Evolutionary conservation across 2,797 vertebrate species (phyloP), one percentile per base, ranked within the genome.

Genomic region (Sebastes kiyomatsui): DNA sequence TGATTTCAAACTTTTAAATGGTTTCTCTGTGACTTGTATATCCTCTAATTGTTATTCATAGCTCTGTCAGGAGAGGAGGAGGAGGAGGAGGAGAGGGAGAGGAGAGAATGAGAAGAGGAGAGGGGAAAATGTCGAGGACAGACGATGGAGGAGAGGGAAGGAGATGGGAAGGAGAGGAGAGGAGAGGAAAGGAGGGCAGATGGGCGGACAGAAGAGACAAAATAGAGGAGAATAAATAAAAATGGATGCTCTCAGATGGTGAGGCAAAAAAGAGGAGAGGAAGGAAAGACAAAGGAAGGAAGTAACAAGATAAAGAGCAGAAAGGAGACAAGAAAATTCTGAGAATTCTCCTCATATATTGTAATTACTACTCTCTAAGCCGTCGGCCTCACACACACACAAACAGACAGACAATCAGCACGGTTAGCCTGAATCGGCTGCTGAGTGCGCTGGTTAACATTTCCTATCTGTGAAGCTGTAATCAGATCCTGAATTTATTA

Each of bases 21-120:
- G 91, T 90, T 92, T 91, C 89, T 87, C 83, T 91, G 87, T 90
- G 88, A 92, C 87, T 92, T 92, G 91, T 90, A 94, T 91, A 90
- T 94, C 87, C 78, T 90, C 92, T 95, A 93, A 96, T 95, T 94
- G 93, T 92, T 95, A 95, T 95, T 95, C 92, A 94, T 93, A 92
- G 91, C 85, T 91, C 88, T 88, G 87, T 92, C 90, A 83, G 85
- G 86, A 79, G 82, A 82, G 76, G 84, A 80, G 83, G 86, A 88
- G 65, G 77, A 72, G 78, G 64, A 76, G 68, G 56, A 30, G 33
- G 70, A 28, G 62, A 38, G 33, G 56, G 61, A 73, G 81, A 68
- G 7, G 78, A 60, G 72, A 83, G 77, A 80, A 80, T 61, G 78
- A 73, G 76, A 56, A 77, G 82, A 76, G 38, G 73, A 82, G 72